Percentiles rank a stretch among this genome's conserved stretches.
Conservation (phyloP, 2,888 invertebrate genomes). For the Chymomyza fuscimana region DNA sequence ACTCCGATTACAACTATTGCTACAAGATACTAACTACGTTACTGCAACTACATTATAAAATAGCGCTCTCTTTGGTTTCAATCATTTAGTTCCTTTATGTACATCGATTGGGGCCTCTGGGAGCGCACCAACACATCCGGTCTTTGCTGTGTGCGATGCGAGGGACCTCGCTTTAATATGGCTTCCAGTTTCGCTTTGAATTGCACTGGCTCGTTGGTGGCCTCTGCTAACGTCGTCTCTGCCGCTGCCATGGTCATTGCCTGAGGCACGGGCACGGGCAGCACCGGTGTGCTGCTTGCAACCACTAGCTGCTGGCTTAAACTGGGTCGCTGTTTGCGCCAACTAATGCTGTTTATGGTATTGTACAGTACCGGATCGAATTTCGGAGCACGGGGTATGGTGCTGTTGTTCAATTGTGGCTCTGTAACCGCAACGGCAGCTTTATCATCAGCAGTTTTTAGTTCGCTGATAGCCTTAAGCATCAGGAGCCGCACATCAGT, state of each 20-base stretch:
- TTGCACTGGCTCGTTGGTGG: conserved; percentile 53
- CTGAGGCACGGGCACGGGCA: conserved; percentile 13
- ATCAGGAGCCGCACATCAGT: conserved; percentile 66
- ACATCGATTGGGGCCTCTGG: conserved; percentile 64
- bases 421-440: conserved; percentile 11
- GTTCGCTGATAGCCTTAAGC: conserved; percentile 60
- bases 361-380: conserved; percentile 77
- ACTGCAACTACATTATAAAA: conserved; percentile 36
- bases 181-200: conserved; percentile 77
- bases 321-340: conserved; percentile 64
- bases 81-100: conserved; percentile 38
- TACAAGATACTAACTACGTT: conserved; percentile 16
- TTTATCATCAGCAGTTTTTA: conserved; percentile 52
- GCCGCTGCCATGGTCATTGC: background rate
- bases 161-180: conserved; percentile 74
- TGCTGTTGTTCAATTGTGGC: conserved; percentile 19
- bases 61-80: conserved; percentile 35
- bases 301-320: conserved; percentile 55
- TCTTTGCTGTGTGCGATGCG: conserved; percentile 61
- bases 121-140: conserved; percentile 46
- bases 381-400: conserved; percentile 76
- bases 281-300: conserved; percentile 34
- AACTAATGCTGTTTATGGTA: conserved; percentile 71
- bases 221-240: conserved; percentile 16
- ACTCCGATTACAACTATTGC: conserved; percentile 26